These are phyloP conservation scores for Hypomesus transpacificus DNA, from an alignment of 2,113 vertebrate genomes.

Conservation along the genomic window DNA sequence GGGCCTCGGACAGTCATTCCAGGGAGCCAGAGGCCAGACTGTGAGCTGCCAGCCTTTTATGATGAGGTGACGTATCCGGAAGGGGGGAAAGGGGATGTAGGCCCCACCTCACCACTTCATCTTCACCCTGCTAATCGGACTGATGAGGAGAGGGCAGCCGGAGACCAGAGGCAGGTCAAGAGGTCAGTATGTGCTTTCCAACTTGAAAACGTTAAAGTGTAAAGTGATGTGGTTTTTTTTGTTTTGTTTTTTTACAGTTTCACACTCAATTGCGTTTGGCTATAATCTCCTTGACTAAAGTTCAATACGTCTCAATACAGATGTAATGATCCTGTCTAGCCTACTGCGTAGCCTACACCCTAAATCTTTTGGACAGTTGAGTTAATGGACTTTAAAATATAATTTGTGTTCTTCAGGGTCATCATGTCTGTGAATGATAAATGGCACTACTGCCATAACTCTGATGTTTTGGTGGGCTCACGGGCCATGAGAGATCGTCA, in stretches of 20 bases:
- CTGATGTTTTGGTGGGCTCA: slow-evolving; percentile 83
- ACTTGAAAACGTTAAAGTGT: too few species aligned
- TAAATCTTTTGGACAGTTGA: background rate
- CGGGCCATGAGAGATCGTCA: slow-evolving; percentile 87
- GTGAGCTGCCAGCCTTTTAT: slow-evolving; percentile 63
- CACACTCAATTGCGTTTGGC: background rate
- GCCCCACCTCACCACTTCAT: slow-evolving; percentile 26
- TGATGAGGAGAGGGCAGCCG: slow-evolving; percentile 22
- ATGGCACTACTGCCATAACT: slow-evolving; percentile 93
- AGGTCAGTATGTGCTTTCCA: slow-evolving; percentile 52
- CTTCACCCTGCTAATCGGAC: slow-evolving; percentile 50
- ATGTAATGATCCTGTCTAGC: background rate
- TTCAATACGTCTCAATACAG: too few species aligned
- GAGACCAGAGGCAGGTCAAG: slow-evolving; percentile 54
- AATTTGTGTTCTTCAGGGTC: slow-evolving; percentile 67
- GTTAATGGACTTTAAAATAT: too few species aligned
- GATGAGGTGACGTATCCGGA: slow-evolving; percentile 45
- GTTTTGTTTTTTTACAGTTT: background rate
- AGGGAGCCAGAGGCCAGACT: slow-evolving; percentile 43
- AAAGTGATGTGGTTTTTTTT: too few species aligned
- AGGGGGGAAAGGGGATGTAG: slow-evolving; percentile 29
- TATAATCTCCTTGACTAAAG: too few species aligned
- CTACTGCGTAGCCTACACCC: background rate
- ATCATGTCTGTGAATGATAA: slow-evolving; percentile 87
- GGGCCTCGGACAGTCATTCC: background rate